Evolutionary conservation across 2,797 vertebrate species (phyloP).

Genomic region (Sebastes melanostomus): DNA sequence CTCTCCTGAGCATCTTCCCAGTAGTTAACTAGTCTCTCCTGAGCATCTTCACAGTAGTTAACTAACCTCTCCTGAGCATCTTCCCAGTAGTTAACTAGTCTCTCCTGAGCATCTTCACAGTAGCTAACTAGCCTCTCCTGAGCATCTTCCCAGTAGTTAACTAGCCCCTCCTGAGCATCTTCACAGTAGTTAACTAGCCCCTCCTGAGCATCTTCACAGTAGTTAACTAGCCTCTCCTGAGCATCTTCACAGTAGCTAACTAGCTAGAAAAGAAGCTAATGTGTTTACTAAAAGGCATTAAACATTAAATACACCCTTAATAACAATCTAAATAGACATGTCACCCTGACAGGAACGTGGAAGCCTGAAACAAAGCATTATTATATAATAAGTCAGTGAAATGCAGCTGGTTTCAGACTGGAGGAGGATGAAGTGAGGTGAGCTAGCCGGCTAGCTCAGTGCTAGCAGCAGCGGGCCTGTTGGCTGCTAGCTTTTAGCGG

Average conservation of each 20-base stretch:
- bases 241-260: accelerated
- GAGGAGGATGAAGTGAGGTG: neutral
- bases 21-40: no score
- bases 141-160: no score
- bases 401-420: neutral
- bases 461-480: conserved; percentile 19
- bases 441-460: conserved; percentile 56
- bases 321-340: accelerated
- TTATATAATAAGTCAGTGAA: neutral
- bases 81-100: no score
- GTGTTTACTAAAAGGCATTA: neutral
- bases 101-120: no score
- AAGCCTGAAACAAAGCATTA: neutral
- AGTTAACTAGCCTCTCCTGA: no score
- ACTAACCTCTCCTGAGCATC: neutral
- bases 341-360: neutral
- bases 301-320: accelerated
- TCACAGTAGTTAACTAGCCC: no score
- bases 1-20: no score
- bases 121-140: no score
- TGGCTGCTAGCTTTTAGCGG: conserved; percentile 39
- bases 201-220: no score
- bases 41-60: conserved; percentile 6
- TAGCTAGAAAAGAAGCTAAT: conserved; percentile 7
- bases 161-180: no score